phyloP scores from a whole-genome alignment of 2,113 vertebrate genomes.

The Penelope pileata region DNA sequence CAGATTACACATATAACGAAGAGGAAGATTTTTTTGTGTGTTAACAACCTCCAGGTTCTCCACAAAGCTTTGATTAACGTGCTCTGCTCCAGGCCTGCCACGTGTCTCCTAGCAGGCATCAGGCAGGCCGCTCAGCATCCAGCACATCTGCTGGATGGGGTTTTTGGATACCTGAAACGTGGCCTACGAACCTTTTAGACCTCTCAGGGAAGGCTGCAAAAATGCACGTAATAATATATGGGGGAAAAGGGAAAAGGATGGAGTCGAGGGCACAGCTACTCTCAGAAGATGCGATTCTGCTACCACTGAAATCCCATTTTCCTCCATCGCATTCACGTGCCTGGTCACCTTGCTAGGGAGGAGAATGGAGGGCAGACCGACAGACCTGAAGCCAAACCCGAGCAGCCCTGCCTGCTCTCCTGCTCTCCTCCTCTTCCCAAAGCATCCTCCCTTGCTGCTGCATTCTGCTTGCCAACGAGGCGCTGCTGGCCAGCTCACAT shows the following conservation, averaged over 20 bases:
- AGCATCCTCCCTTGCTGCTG: not conserved
- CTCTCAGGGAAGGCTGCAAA: not conserved
- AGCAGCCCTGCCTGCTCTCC: not conserved
- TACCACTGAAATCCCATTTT: not conserved
- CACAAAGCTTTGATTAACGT: not conserved
- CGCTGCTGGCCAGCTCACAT: not conserved
- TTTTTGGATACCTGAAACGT: not conserved
- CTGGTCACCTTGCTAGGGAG: not conserved
- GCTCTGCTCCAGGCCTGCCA: not conserved
- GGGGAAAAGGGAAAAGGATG: too few relatives aligned
- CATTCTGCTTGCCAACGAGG: not conserved
- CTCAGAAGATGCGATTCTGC: not conserved
- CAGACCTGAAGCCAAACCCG: not conserved
- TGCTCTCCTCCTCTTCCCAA: not conserved
- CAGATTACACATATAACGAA: not conserved
- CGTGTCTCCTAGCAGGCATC: not conserved
- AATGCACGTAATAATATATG: not conserved
- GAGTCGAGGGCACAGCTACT: not conserved
- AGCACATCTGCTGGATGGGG: accelerated
- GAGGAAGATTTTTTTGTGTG: not conserved
- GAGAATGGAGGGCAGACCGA: too few relatives aligned
- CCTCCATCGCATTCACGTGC: accelerated
- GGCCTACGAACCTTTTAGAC: not conserved
- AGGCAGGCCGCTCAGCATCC: not conserved
- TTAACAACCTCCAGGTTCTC: not conserved